Base-by-base conservation (phyloP, 2,797 vertebrate species). In the Sitta carolinensis region DNA sequence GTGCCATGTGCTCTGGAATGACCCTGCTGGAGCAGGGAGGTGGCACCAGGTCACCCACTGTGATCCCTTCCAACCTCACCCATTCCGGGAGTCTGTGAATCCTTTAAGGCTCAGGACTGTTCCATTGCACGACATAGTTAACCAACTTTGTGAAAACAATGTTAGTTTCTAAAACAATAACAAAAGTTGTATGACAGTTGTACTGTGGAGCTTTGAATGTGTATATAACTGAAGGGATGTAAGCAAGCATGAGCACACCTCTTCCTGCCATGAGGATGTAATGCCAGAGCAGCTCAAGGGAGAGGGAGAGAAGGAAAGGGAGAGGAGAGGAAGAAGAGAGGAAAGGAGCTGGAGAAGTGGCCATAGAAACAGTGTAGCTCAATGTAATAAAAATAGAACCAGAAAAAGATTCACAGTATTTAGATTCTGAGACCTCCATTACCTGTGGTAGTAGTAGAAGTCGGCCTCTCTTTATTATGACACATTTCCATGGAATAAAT, bases 371-470 rank as follows among this genome's bases (percentile, higher is more conserved):
- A 2, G 40, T 10, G 27, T 30, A 27, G 42, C 43, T 63, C 1
- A 0, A 2, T 4, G 17, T 11, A 69, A 16, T 16, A 27, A 52
- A 20, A 59, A 27, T 2, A 26, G 29, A 19, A 19, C 21, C 34
- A 43, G 59, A 34, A 40, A 47, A 69, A 50, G 3, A 32, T 26
- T 18, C 6, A 32, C 48, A n/a, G 3, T 14, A 7, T 70, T 88
- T 51, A 15, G 6, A 30, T 89, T 59, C 59, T 7, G 63, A 87
- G 63, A 16, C 34, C 34, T 75, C 25, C 2, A 0, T 97, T 97
- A 98, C 97, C 98, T 96, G 95, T 96, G 67, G 97, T 95, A 59
- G 96, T 95, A 47, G 97, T 96, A 55, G 97, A 97, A 93, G 93
- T 95, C 80, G 94, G 96, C 77, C 80, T 78, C 32, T 96, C 96